Evolutionary conservation across 2,113 vertebrate species (phyloP), one percentile per base, ranked within the genome.

Genomic region (Myotis brandtii): DNA sequence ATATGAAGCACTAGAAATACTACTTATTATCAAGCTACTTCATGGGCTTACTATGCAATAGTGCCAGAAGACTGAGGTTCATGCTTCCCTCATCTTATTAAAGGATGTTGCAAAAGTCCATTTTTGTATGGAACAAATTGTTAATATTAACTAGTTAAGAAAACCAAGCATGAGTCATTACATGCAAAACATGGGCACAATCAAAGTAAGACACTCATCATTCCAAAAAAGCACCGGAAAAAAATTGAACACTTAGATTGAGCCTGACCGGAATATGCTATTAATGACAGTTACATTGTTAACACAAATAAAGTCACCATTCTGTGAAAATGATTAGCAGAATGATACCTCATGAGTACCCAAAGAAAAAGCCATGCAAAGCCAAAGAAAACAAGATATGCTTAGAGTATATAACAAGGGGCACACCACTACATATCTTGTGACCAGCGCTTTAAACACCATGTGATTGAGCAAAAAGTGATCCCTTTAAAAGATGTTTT

Each of bases 321-420:
- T 97, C 96, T 95, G 94, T 96, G 97, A 98, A 98, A 98, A 97
- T 90, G 91, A 98, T 96, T 93, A 97, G 96, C 96, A 98, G 97
- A 98, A 98, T 91, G 34, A 97, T 69, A 94, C 62, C 37, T 69
- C 54, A 8, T 79, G 46, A 90, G 37, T 86, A 91, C 64, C 97
- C 93, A 94, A 98, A 98, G 97, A 98, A 98, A 98, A 98, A 97
- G 97, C 96, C 98, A 98, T 98, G 97, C 98, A 98, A 98, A 98
- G 97, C 97, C 95, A 97, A 97, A 97, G 95, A 91, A 96, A 91
- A 97, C 97, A 95, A 81, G 94, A 96, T 93, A 97, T 96, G 96
- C 97, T 98, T 98, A 59, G 73, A 87, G 77, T 83, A 95, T 52
- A 97, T 93, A 40, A 0, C 96, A 98, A 98, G 50, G 95, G 88